These are phyloP conservation scores for Argopecten irradians DNA, from an alignment of 1,140 invertebrate species.

Conservation along the genomic window DNA sequence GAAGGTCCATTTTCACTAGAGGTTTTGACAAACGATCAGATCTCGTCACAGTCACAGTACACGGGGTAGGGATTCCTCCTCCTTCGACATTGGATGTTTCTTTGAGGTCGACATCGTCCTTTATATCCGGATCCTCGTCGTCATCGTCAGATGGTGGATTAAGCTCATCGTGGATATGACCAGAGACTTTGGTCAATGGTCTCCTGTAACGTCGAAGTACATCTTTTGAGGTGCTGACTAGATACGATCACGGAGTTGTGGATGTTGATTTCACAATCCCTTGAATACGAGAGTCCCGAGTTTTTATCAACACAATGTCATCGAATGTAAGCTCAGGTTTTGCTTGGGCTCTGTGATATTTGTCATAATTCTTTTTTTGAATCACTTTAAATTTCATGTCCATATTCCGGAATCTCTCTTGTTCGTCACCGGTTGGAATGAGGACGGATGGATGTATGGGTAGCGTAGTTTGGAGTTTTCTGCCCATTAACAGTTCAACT, in stretches of 20 bases:
- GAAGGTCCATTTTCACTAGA: background rate
- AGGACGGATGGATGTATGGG: background rate
- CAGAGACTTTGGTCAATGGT: background rate
- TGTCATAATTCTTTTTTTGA: background rate
- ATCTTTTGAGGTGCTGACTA: background rate
- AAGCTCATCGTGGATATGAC: background rate
- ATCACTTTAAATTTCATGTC: background rate
- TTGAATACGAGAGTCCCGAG: background rate
- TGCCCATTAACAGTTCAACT: background rate
- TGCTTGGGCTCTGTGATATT: background rate
- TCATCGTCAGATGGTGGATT: background rate
- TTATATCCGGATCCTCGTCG: too few relatives aligned
- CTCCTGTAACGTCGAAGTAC: background rate
- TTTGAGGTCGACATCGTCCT: too few relatives aligned
- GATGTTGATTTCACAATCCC: background rate
- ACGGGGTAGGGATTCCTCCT: background rate
- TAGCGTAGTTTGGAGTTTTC: background rate
- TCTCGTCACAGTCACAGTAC: background rate
- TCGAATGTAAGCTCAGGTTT: background rate
- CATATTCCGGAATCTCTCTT: background rate
- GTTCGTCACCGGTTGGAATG: background rate
- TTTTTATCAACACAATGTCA: background rate
- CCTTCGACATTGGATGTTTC: background rate
- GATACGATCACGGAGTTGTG: background rate
- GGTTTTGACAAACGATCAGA: background rate